Base-by-base conservation (phyloP, 2,888 invertebrate species). In the Hemaris fuciformis region DNA sequence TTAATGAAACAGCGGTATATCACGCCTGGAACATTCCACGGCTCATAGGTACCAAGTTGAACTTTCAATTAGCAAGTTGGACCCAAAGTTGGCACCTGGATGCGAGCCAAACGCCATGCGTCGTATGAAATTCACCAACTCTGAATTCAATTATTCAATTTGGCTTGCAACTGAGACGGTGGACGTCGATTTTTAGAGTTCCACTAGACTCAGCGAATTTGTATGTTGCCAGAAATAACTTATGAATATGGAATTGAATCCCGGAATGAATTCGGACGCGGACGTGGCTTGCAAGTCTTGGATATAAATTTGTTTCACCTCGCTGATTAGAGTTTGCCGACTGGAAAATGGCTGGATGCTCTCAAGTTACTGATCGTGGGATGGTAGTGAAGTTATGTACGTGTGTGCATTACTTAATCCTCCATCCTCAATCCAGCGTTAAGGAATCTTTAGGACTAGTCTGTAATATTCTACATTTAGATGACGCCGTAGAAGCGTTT, bases 111-210 rank as follows among this genome's bases (percentile, higher is more conserved):
- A 64, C 59, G 65, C 64, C 65, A 18, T 63, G 42, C 48, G 46
- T 59, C 63, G 48, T 57, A 60, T 62, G 65, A 48, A 61, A 65
- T 62, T 48, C 61, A 58, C 57, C 43, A 67, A 64, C 62, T 62
- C 60, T 64, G 60, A 68, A 66, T 66, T 66, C 66, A 65, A 66
- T 66, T 68, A 68, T 65, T 62, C 63, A 57, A 61, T 64, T 67
- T 58, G 67, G 74, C 70, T 72, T 74, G 76, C 73, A 67, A 75
- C 71, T 73, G 68, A 75, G 80, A 80, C 81, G 76, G 69, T 66
- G 62, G 62, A 65, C 68, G 75, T 77, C 76, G 69, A 77, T 79
- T 71, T 78, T 77, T 75, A 46, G 13, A 53, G 27, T 31, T 53
- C 31, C 53, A 53, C 53, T 27, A 8, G 15, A 25, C 15, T 53